Evolutionary conservation across 35 echinoderm and acorn worm species (phyloP), one percentile per base, ranked within the genome.

Genomic region (Apostichopus parvimensis): DNA sequence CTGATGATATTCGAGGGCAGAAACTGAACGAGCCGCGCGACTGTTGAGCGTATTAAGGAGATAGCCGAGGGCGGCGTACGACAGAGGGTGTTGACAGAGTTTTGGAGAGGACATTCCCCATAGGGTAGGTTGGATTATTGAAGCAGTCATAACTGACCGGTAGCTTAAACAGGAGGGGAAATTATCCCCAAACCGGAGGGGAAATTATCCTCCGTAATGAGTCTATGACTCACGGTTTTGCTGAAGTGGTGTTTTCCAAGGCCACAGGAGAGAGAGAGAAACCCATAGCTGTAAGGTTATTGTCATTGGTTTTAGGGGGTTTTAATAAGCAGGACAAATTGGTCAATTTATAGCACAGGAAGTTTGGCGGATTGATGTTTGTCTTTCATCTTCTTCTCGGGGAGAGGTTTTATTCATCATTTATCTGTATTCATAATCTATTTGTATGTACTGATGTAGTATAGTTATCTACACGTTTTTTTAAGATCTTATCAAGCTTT

Each of bases 61-160:
- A 75, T 75, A 75, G 71, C 71, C 71, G 71, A 58, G 54, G 5
- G 34, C 34, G 81, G 55, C 54, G 24, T 22, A 58, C 57, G 23
- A 18, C n/a, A 5, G 23, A 59, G 81, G 81, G 81, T 59, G 81
- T 57, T 82, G 79, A 82, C 79, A 82, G 28, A 82, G 24, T 55
- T 54, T 82, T 15, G 52, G 15, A 75, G 71, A 22, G 52, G 79
- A 82, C 55, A 53, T 82, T 82, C 52, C 79, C 79, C 14, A 57
- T 55, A 55, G 79, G 79, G 79, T 53, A 54, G 79, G 79, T 56
- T 82, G 56, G 79, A 17, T 82, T 53, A 82, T 82, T 82, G 55
- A 82, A 55, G 28, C 52, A 56, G 17, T 53, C 17, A 56, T 14
- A 82, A 55, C 6, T 82, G 79, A 82, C 79, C 79, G 17, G 79